phyloP scores from a whole-genome alignment of 2,888 invertebrate species.

The Teinopalpus imperialis region DNA sequence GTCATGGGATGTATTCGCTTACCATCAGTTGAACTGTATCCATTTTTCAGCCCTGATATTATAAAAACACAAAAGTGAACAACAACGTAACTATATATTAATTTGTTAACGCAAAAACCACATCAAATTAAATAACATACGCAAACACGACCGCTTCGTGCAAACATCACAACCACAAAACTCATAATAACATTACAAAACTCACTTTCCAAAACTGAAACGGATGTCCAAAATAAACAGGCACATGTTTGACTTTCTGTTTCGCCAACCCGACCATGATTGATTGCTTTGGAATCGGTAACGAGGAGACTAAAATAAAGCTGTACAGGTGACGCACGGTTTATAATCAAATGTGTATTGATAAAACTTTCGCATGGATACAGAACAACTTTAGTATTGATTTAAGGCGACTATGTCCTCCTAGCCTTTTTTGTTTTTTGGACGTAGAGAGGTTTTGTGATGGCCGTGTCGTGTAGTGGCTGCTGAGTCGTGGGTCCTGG shows the following conservation, averaged over 20 bases:
- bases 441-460: too few species aligned
- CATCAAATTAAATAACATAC: conserved; percentile 1
- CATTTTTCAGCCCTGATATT: too few species aligned
- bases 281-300: conserved; percentile 4
- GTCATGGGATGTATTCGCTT: too few species aligned
- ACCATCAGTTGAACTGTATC: too few species aligned
- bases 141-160: conserved; percentile 1
- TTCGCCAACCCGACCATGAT: conserved; percentile 38
- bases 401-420: too few species aligned
- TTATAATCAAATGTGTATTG: conserved; percentile 38
- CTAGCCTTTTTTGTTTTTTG: too few species aligned
- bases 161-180: conserved; percentile 4
- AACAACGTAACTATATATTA: too few species aligned
- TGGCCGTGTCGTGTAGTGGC: too few species aligned
- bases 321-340: neutral
- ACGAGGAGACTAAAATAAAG: conserved; percentile 1
- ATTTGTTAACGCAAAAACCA: neutral
- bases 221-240: conserved; percentile 61
- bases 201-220: conserved; percentile 60
- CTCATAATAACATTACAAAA: conserved; percentile 5
- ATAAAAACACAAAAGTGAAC: too few species aligned
- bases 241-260: conserved; percentile 39
- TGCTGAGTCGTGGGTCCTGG: too few species aligned
- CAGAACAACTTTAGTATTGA: conserved; percentile 5
- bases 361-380: conserved; percentile 38